These are phyloP conservation scores for Tanypteryx hageni DNA, from an alignment of 2,888 invertebrate genomes.

Conservation along the genomic window DNA sequence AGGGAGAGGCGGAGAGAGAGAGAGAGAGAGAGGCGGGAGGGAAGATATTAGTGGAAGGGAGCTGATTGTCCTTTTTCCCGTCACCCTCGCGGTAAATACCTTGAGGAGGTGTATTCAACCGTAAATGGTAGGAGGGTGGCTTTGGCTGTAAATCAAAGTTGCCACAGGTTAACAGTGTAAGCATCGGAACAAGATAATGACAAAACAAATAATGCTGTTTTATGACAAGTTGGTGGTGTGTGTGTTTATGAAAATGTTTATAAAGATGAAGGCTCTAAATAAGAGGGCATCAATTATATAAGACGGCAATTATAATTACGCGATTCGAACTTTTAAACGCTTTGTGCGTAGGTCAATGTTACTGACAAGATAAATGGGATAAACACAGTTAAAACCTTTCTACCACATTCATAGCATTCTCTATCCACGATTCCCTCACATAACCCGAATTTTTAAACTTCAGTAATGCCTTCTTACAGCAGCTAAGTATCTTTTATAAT, in stretches of 20 bases:
- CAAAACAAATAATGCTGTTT: constrained; percentile 20
- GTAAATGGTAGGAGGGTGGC: not conserved
- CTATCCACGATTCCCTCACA: too few relatives aligned
- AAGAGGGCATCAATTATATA: constrained; percentile 6
- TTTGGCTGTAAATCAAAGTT: not conserved
- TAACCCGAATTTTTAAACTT: too few relatives aligned
- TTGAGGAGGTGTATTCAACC: constrained; percentile 28
- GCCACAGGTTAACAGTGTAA: constrained; percentile 32
- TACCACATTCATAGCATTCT: not conserved
- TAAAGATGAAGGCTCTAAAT: constrained; percentile 13
- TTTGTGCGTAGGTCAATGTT: not conserved
- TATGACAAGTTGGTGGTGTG: constrained; percentile 23
- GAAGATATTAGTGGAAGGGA: constrained; percentile 23
- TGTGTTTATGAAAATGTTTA: constrained; percentile 35
- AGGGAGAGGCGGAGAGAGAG: not conserved
- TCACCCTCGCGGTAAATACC: constrained; percentile 9
- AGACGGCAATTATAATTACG: constrained; percentile 5
- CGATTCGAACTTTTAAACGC: not conserved
- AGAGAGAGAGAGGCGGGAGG: not conserved
- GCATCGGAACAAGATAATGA: constrained; percentile 29
- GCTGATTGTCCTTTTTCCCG: constrained; percentile 22
- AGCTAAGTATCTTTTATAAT: too few relatives aligned
- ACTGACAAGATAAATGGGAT: not conserved
- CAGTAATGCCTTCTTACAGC: too few relatives aligned
- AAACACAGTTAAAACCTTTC: not conserved